phyloP scores from a whole-genome alignment of 1,140 invertebrate species.

The Anthonomus grandis region DNA sequence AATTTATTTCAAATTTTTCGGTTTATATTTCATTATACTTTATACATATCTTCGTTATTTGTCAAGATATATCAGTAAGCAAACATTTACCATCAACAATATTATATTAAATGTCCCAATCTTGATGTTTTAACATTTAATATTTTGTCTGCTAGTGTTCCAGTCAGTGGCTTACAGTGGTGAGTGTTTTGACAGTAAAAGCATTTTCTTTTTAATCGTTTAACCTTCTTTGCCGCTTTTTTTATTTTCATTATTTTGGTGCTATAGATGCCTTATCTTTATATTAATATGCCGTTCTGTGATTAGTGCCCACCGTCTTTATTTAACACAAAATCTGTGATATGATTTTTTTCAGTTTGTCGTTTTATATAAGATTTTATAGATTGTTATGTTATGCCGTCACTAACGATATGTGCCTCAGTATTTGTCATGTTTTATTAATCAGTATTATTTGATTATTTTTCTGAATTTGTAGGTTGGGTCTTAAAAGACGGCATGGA shows the following conservation, averaged over 20 bases:
- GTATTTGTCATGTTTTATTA: too few species aligned
- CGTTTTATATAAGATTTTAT: neutral
- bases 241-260: too few species aligned
- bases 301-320: neutral
- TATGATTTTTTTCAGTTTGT: neutral
- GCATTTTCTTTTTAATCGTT: slow-evolving; percentile 7
- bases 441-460: too few species aligned
- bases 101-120: neutral
- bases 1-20: too few species aligned
- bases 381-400: neutral
- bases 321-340: slow-evolving; percentile 14
- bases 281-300: too few species aligned
- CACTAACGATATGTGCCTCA: neutral
- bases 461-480: slow-evolving; percentile 23
- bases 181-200: slow-evolving; percentile 60
- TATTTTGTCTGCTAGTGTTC: slow-evolving; percentile 64
- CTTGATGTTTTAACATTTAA: neutral
- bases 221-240: slow-evolving; percentile 16
- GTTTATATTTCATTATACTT: too few species aligned
- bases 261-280: too few species aligned
- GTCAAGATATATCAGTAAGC: too few species aligned
- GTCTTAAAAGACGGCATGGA: slow-evolving; percentile 10
- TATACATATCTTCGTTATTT: too few species aligned
- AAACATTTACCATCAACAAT: neutral
- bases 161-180: slow-evolving; percentile 91